Base-by-base conservation (phyloP, 1,140 invertebrate genomes). In the Orchesella cincta region DNA sequence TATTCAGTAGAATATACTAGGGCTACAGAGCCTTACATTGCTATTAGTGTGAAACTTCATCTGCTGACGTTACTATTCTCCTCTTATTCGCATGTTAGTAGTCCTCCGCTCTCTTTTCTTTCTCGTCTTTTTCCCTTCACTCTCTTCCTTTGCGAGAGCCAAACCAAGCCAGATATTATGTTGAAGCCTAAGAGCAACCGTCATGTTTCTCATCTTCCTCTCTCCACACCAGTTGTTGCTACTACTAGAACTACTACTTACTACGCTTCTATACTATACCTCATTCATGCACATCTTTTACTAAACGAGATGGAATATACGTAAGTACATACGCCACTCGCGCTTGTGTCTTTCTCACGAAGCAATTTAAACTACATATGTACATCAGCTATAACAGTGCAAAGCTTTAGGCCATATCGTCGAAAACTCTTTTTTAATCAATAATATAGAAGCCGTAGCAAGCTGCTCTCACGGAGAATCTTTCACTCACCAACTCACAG, bases 51-150 rank as follows among this genome's bases (percentile, higher is more conserved):
- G 8, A 8, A 5, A 67, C 33, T 67, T 67, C 33, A 67, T 67
- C 62, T 67, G 28, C 62, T 67, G 62, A 67, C 62, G 26, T 67
- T 67, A 67, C 62, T 29, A 67, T 67, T 67, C 62, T 67, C n/a
- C 62, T 31, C 33, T 16, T 29, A 8, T 29, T n/a, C n/a, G n/a
- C n/a, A n/a, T n/a, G n/a, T n/a, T n/a, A n/a, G n/a, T n/a, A n/a
- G n/a, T 31, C n/a, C 31, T 29, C 62, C 26, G 29, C 62, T 33
- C n/a, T 67, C 29, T 67, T 67, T 33, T 67, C 29, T 12, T 33
- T 67, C 33, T 33, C 31, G 12, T 46, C 39, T 46, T 18, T 46
- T 46, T 5, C 39, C 39, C 18, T 46, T 46, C 39, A 46, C 39
- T 46, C 39, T 46, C 39, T 46, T n/a, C n/a, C n/a, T n/a, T n/a